Evolutionary conservation across 2,797 vertebrate species (phyloP).

Genomic region (Sphaeramia orbicularis): DNA sequence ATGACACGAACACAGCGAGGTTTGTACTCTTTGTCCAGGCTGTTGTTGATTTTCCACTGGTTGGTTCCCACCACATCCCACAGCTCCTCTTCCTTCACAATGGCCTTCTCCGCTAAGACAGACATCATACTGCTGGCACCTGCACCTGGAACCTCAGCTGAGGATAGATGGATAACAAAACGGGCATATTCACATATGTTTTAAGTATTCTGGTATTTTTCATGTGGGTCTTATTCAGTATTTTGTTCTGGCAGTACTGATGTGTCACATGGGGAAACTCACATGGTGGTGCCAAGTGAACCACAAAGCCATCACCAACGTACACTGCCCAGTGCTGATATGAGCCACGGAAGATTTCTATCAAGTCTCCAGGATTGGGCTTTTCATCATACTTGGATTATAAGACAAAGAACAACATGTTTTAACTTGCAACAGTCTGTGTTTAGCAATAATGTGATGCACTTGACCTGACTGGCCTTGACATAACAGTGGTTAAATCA

Average conservation of each 20-base stretch:
- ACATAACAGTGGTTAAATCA: not conserved
- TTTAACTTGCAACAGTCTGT: slow-evolving; percentile 11
- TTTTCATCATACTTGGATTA: slow-evolving; percentile 74
- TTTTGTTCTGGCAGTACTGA: not conserved
- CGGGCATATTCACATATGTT: not conserved
- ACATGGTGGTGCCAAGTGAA: slow-evolving; percentile 86
- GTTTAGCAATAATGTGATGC: slow-evolving; percentile 6
- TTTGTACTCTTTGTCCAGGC: slow-evolving; percentile 77
- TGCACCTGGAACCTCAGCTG: slow-evolving; percentile 80
- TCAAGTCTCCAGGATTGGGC: slow-evolving; percentile 83
- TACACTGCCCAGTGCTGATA: slow-evolving; percentile 89
- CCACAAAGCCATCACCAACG: slow-evolving; percentile 81
- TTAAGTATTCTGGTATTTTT: not conserved
- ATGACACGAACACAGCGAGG: slow-evolving; percentile 74
- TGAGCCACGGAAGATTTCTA: slow-evolving; percentile 81
- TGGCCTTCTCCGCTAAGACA: slow-evolving; percentile 83
- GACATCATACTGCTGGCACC: slow-evolving; percentile 87
- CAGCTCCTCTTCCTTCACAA: slow-evolving; percentile 87
- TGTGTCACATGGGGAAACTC: slow-evolving; percentile 50
- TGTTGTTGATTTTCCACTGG: slow-evolving; percentile 86
- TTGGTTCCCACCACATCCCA: slow-evolving; percentile 78
- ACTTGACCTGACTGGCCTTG: slow-evolving; percentile 3
- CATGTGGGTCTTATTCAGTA: not conserved
- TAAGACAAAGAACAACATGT: slow-evolving; percentile 6
- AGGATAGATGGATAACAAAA: not conserved